Evolutionary conservation across 2,113 vertebrate genomes (phyloP).

Genomic region (Synchiropus splendidus): DNA sequence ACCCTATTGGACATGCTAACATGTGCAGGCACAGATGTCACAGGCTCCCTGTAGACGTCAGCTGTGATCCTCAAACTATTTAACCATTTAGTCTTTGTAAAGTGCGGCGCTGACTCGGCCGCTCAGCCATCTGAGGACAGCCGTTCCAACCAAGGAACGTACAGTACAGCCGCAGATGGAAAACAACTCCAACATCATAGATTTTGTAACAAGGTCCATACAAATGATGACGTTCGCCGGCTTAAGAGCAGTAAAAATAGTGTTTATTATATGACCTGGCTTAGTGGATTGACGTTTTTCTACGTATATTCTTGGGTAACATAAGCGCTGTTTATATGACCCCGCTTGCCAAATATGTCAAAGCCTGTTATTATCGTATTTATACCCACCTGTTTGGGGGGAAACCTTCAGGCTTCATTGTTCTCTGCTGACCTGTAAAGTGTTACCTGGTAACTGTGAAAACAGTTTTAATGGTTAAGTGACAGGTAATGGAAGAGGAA

Average conservation of each 20-base stretch:
- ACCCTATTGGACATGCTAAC: too few relatives aligned
- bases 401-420: too few relatives aligned
- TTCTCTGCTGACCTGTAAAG: too few relatives aligned
- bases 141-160: constrained; percentile 9
- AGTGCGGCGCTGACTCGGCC: too few relatives aligned
- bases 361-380: constrained; percentile 29
- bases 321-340: constrained; percentile 14
- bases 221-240: constrained; percentile 20
- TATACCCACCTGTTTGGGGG: constrained; percentile 13
- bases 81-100: too few relatives aligned
- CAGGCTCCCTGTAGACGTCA: too few relatives aligned
- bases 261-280: constrained; percentile 44
- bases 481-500: too few relatives aligned
- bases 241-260: constrained; percentile 20
- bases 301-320: constrained; percentile 17
- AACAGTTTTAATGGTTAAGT: too few relatives aligned
- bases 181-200: constrained; percentile 19
- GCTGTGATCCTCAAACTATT: too few relatives aligned
- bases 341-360: constrained; percentile 34
- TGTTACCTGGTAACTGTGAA: too few relatives aligned
- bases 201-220: constrained; percentile 21
- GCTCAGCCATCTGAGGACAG: constrained; percentile 31
- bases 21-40: too few relatives aligned
- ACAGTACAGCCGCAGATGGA: constrained; percentile 22
- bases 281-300: constrained; percentile 11